A percentile compares a stretch with the other conserved stretches of the same genome.
phyloP scores from a whole-genome alignment of 1,140 invertebrate genomes.

The Ips nitidus region DNA sequence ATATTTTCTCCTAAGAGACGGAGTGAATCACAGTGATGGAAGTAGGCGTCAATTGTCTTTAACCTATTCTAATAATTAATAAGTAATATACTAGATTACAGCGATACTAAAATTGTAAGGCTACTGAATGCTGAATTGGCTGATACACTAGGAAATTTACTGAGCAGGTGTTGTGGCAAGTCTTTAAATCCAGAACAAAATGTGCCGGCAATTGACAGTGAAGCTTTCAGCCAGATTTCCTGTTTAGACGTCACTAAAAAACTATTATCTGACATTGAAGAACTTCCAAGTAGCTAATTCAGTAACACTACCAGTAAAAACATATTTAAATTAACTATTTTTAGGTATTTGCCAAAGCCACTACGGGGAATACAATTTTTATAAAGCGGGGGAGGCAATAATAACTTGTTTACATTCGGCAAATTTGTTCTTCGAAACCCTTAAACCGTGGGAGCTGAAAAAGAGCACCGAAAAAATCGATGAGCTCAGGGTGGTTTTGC shows the following conservation, averaged over 20 bases:
- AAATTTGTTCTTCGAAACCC: conserved; percentile 84
- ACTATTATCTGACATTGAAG: conserved; percentile 57
- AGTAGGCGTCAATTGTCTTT: conserved; percentile 67
- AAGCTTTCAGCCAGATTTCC: conserved; percentile 54
- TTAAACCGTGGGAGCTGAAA: conserved; percentile 86
- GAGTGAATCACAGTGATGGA: conserved; percentile 83
- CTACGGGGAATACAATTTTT: conserved; percentile 80
- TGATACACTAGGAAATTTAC: conserved; percentile 89
- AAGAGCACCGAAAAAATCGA: conserved; percentile 53
- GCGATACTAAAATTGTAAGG: conserved; percentile 71
- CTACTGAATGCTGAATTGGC: conserved; percentile 90
- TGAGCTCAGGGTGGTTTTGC: conserved; percentile 73
- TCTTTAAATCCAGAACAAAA: conserved; percentile 76
- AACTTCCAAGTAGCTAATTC: conserved; percentile 58
- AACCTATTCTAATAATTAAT: conserved; percentile 1
- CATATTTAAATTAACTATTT: conserved; percentile 10
- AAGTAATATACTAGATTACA: conserved; percentile 72
- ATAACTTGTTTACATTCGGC: conserved; percentile 72
- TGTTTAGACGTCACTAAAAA: conserved; percentile 56
- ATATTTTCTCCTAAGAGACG: conserved; percentile 90
- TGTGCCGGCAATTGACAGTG: conserved; percentile 64
- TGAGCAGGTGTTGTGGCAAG: conserved; percentile 75
- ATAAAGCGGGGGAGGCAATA: conserved; percentile 78
- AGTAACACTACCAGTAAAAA: too few relatives aligned
- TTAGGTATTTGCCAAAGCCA: conserved; percentile 61